phyloP scores from a whole-genome alignment of 2,113 vertebrate species.

The Hepsetus odoe region DNA sequence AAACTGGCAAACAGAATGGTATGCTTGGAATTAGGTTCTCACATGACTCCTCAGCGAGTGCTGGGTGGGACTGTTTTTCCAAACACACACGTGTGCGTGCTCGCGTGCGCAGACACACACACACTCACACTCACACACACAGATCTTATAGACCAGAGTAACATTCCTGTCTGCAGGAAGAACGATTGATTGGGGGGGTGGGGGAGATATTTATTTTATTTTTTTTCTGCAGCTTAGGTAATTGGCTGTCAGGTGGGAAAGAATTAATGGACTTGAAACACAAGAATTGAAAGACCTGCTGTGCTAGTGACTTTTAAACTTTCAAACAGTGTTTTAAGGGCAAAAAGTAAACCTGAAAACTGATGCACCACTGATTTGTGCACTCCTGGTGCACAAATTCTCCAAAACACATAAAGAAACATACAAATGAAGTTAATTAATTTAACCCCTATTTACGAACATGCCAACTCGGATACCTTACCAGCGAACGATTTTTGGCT shows the following conservation, averaged over 20 bases:
- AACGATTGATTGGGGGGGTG: neutral
- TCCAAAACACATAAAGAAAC: neutral
- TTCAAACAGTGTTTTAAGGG: neutral
- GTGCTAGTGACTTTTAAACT: neutral
- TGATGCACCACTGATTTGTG: neutral
- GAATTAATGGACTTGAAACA: constrained; percentile 5
- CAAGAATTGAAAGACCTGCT: constrained; percentile 2
- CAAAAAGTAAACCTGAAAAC: neutral
- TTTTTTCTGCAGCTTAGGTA: neutral
- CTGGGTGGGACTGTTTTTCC: constrained; percentile 13
- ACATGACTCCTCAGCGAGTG: constrained; percentile 9
- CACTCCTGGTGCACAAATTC: neutral
- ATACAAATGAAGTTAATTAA: constrained; percentile 4
- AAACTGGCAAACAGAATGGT: constrained; percentile 47
- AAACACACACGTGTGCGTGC: constrained; percentile 1
- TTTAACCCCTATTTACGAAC: neutral
- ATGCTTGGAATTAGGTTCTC: constrained; percentile 59
- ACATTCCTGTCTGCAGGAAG: constrained; percentile 15
- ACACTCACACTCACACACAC: constrained; percentile 1
- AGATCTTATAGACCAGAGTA: constrained; percentile 19
- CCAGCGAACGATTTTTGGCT: too few species aligned
- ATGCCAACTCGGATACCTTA: neutral
- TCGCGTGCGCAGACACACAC: neutral
- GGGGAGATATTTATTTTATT: too few species aligned
- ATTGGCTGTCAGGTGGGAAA: neutral